Percentiles rank a stretch among this genome's conserved stretches.
Evolutionary conservation across 2,797 vertebrate species (phyloP).

Genomic region (Enteromius anoplus): DNA sequence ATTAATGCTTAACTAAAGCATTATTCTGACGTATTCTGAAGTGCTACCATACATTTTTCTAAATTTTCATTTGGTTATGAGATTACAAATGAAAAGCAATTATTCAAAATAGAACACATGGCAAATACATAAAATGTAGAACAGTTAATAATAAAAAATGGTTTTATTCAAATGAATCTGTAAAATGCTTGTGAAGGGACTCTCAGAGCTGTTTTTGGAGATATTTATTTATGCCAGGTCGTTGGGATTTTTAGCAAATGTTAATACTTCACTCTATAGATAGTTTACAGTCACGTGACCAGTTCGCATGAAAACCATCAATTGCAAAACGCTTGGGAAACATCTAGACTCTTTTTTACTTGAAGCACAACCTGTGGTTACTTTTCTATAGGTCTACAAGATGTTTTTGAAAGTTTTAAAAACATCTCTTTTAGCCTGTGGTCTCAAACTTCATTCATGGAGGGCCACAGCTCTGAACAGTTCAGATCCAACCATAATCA

Average conservation of each 20-base stretch:
- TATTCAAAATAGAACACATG: background rate
- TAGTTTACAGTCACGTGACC: too few species aligned
- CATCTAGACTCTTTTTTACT: background rate
- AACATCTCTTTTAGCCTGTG: background rate
- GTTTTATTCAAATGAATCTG: too few species aligned
- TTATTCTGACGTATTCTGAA: too few species aligned
- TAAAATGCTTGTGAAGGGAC: too few species aligned
- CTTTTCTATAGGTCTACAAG: background rate
- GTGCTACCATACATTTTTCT: background rate
- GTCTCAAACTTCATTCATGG: too few species aligned
- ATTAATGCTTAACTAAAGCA: too few species aligned
- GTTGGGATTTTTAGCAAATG: background rate
- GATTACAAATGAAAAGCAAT: background rate
- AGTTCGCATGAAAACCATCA: too few species aligned
- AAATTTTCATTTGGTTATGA: background rate
- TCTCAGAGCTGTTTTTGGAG: too few species aligned
- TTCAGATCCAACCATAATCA: too few species aligned
- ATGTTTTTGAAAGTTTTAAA: background rate
- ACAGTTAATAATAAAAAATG: too few species aligned
- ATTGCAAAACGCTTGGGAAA: background rate
- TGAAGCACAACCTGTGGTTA: background rate
- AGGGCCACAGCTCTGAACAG: too few species aligned
- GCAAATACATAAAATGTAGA: too few species aligned
- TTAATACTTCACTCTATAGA: background rate
- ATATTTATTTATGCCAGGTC: background rate